Evolutionary conservation across 2,888 invertebrate species (phyloP).

Genomic region (Drosophila rellima): DNA sequence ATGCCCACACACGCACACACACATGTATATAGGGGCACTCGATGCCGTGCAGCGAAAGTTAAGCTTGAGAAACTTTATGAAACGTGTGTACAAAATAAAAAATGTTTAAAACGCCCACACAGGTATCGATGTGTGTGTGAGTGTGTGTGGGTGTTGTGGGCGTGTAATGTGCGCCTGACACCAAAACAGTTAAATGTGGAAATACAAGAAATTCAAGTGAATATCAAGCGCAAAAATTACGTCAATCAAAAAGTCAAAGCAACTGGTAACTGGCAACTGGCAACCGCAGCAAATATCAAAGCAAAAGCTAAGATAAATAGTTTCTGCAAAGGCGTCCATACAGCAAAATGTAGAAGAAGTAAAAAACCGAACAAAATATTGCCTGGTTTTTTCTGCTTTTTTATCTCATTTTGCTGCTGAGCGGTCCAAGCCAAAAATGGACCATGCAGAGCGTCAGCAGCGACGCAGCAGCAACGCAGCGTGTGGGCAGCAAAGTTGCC

Average conservation of each 20-base stretch:
- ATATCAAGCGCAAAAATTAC: conserved; percentile 82
- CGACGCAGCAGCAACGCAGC: conserved; percentile 58
- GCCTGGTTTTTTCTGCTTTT: conserved; percentile 33
- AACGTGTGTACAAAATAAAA: conserved; percentile 41
- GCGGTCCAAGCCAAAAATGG: conserved; percentile 80
- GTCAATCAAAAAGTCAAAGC: conserved; percentile 78
- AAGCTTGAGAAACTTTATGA: conserved; percentile 53
- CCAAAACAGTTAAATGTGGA: conserved; percentile 81
- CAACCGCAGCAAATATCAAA: conserved; percentile 51
- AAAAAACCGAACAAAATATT: conserved; percentile 55
- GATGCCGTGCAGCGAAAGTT: conserved; percentile 67
- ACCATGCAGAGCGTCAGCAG: conserved; percentile 59
- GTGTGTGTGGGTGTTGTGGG: conserved; percentile 65
- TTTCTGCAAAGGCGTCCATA: conserved; percentile 77
- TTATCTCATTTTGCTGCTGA: conserved; percentile 38
- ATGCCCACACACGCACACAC: conserved; percentile 29
- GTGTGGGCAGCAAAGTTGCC: conserved; percentile 81
- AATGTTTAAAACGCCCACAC: conserved; percentile 59
- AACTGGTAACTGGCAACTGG: conserved; percentile 42
- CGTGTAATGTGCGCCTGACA: conserved; percentile 75
- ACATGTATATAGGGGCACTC: neutral
- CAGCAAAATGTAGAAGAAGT: conserved; percentile 44
- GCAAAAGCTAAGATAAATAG: conserved; percentile 42
- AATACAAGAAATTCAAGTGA: conserved; percentile 81
- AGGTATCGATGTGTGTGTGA: conserved; percentile 26